phyloP scores from a whole-genome alignment of 2,113 vertebrate species.

The Elachura formosa region DNA sequence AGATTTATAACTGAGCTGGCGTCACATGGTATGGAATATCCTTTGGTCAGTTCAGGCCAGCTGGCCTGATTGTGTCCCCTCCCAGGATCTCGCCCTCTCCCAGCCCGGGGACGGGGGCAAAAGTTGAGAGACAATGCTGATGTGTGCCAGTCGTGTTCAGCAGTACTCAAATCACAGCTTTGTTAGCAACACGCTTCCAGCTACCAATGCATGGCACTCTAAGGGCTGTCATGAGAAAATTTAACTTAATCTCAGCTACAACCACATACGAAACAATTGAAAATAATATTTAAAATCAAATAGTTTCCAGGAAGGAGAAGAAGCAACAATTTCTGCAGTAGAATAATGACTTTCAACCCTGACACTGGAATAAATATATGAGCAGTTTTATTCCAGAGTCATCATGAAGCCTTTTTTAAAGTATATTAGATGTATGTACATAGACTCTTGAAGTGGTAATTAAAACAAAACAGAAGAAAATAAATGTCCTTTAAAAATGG shows the following conservation, averaged over 20 bases:
- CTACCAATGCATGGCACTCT: no score
- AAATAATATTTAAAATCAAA: neutral
- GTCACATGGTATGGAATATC: neutral
- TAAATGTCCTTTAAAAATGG: neutral
- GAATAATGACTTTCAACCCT: neutral
- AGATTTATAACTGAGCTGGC: neutral
- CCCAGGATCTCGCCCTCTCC: neutral
- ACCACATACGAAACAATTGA: neutral
- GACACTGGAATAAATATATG: neutral
- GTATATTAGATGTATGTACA: neutral
- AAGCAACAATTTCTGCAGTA: neutral
- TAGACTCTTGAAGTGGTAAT: neutral
- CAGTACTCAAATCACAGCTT: neutral
- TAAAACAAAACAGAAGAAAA: neutral
- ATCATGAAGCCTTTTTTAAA: neutral
- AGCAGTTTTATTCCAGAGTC: neutral
- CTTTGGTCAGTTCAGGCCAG: neutral
- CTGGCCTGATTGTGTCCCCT: neutral
- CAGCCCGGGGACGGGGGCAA: accelerated
- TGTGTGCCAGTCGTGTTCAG: neutral
- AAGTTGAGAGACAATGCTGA: accelerated
- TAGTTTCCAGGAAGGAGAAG: neutral
- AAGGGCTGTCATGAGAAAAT: neutral
- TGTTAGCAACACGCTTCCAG: neutral
- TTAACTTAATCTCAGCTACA: neutral